These are phyloP conservation scores for Hirtodrosophila trivittata DNA, from an alignment of 2,888 invertebrate species.

Conservation along the genomic window DNA sequence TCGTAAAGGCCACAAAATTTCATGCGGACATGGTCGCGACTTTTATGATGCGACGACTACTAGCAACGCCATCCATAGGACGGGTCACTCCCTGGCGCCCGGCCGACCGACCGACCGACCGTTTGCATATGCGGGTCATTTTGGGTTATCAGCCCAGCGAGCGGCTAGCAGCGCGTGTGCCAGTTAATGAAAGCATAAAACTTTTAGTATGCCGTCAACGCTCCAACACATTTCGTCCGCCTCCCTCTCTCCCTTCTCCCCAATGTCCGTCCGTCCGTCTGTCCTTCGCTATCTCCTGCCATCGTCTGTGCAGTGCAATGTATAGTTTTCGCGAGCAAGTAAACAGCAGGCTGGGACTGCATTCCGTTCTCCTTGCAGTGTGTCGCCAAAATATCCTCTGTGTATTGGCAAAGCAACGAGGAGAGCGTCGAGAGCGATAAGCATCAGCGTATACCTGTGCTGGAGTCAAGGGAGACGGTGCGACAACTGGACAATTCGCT, in stretches of 20 bases:
- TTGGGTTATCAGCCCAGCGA: constrained; percentile 54
- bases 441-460: constrained; percentile 89
- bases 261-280: constrained; percentile 1
- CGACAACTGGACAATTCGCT: constrained; percentile 83
- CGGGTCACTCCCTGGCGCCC: constrained; percentile 10
- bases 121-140: constrained; percentile 66
- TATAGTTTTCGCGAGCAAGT: constrained; percentile 54
- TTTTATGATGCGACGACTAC: constrained; percentile 54
- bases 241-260: neutral
- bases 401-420: constrained; percentile 94
- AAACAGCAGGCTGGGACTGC: constrained; percentile 23
- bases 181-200: constrained; percentile 77
- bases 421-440: constrained; percentile 93
- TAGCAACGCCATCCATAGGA: neutral
- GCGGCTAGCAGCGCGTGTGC: constrained; percentile 28
- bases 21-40: constrained; percentile 48
- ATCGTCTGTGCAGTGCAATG: constrained; percentile 27
- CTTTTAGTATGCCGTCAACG: constrained; percentile 66
- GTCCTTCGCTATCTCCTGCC: neutral
- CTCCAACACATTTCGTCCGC: constrained; percentile 16
- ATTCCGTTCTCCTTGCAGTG: constrained; percentile 85
- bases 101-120: constrained; percentile 23
- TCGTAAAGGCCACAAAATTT: constrained; percentile 75
- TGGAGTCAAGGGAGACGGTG: constrained; percentile 90
- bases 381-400: constrained; percentile 93